phyloP scores from a whole-genome alignment of 2,888 invertebrate genomes.

The Venusia cambrica region DNA sequence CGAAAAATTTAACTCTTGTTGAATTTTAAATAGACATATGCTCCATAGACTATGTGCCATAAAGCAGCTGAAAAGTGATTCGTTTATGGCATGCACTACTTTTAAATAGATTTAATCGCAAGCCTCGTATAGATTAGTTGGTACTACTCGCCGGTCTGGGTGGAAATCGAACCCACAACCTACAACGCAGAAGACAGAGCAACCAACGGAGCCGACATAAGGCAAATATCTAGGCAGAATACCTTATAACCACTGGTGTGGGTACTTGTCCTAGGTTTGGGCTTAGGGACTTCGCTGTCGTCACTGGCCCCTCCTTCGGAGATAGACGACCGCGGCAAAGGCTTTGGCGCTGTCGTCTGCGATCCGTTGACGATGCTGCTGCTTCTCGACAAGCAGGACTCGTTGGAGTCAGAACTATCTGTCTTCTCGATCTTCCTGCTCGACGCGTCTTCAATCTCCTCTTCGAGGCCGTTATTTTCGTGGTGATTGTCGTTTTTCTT shows the following conservation, averaged over 20 bases:
- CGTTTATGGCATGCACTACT: no score
- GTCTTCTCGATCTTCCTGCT: slow-evolving; percentile 43
- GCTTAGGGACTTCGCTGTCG: slow-evolving; percentile 73
- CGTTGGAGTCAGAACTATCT: slow-evolving; percentile 59
- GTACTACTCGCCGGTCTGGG: no score
- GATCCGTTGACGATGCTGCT: slow-evolving; percentile 66
- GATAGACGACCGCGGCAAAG: slow-evolving; percentile 89
- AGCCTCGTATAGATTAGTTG: no score
- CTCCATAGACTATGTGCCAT: no score
- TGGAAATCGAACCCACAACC: no score
- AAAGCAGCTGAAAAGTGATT: no score
- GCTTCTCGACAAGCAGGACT: slow-evolving; percentile 58
- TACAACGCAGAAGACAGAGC: no score
- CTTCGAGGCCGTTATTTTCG: slow-evolving; percentile 31
- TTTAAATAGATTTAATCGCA: no score
- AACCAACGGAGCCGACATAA: no score
- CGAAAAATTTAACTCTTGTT: no score
- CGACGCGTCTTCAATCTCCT: slow-evolving; percentile 32
- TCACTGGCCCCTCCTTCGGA: slow-evolving; percentile 83
- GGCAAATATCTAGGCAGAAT: slow-evolving; percentile 34
- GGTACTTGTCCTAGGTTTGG: slow-evolving; percentile 86
- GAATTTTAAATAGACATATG: no score
- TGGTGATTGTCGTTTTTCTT: slow-evolving; percentile 42
- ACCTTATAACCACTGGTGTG: slow-evolving; percentile 91
- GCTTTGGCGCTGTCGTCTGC: slow-evolving; percentile 84